phyloP scores from a whole-genome alignment of 1,140 invertebrate genomes.

The Saxidomus purpurata region DNA sequence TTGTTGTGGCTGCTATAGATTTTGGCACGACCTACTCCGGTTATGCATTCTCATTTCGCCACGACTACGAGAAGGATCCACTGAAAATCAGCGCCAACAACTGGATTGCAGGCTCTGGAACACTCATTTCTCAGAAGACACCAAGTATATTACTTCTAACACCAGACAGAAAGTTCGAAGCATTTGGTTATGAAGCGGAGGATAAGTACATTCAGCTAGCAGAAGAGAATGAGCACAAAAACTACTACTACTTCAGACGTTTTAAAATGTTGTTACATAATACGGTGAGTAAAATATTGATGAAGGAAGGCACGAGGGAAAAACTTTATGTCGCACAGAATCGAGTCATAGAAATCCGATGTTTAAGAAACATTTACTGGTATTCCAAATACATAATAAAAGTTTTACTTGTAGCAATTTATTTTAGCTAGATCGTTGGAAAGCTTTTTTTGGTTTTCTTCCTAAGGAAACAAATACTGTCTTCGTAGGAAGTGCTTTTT shows the following conservation, averaged over 20 bases:
- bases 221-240: neutral
- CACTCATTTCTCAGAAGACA: neutral
- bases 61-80: neutral
- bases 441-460: no score
- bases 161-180: neutral
- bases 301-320: no score
- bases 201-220: neutral
- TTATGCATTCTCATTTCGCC: constrained; percentile 4
- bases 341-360: no score
- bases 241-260: constrained; percentile 5
- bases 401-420: no score
- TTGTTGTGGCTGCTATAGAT: constrained; percentile 18
- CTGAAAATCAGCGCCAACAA: neutral
- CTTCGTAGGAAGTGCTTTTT: neutral
- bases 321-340: no score
- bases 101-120: neutral
- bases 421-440: no score
- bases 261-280: constrained; percentile 8
- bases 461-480: neutral
- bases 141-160: neutral
- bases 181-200: constrained; percentile 10
- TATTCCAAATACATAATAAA: no score
- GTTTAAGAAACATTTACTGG: no score
- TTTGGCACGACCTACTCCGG: constrained; percentile 28
- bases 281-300: neutral